Percentiles rank a stretch among this genome's conserved stretches.
phyloP scores from a whole-genome alignment of 37 sponge, comb jelly and placozoan species.

The Haliclona indistincta region DNA sequence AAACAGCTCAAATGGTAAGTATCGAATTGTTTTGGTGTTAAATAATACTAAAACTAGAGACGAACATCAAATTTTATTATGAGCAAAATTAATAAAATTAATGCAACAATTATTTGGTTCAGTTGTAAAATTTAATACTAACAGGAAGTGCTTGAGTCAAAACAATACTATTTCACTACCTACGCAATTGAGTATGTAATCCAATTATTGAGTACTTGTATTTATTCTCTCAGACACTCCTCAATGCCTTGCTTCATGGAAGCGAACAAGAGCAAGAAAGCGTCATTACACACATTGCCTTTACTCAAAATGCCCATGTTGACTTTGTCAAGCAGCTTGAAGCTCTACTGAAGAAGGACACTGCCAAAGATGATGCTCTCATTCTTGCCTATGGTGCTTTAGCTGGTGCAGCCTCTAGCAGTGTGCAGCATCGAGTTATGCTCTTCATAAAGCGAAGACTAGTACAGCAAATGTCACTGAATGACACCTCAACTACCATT shows the following conservation, averaged over 20 bases:
- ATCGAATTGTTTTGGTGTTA: not conserved
- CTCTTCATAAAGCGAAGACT: conserved; percentile 4
- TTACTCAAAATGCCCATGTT: conserved; percentile 12
- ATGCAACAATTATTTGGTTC: too few species aligned
- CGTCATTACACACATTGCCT: conserved; percentile 7
- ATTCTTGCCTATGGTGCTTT: conserved; percentile 38
- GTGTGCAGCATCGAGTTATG: not conserved
- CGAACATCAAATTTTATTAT: not conserved
- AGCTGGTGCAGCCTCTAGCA: not conserved
- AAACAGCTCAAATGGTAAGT: conserved; percentile 40
- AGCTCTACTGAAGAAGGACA: not conserved
- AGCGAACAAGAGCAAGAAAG: conserved; percentile 17
- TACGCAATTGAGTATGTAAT: too few species aligned
- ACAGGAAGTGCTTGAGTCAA: too few species aligned
- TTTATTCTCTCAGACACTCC: conserved; percentile 26
- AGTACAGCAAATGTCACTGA: not conserved
- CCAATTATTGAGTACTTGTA: too few species aligned
- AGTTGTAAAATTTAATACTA: too few species aligned
- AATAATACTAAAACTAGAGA: not conserved
- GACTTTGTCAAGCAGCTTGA: conserved; percentile 12
- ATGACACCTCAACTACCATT: not conserved
- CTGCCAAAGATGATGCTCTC: conserved; percentile 15
- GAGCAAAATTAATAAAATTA: not conserved
- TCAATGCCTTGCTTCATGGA: not conserved
- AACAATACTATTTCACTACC: too few species aligned